Evolutionary conservation across 1,140 invertebrate species (phyloP).

Genomic region (Zaprionus africanus): DNA sequence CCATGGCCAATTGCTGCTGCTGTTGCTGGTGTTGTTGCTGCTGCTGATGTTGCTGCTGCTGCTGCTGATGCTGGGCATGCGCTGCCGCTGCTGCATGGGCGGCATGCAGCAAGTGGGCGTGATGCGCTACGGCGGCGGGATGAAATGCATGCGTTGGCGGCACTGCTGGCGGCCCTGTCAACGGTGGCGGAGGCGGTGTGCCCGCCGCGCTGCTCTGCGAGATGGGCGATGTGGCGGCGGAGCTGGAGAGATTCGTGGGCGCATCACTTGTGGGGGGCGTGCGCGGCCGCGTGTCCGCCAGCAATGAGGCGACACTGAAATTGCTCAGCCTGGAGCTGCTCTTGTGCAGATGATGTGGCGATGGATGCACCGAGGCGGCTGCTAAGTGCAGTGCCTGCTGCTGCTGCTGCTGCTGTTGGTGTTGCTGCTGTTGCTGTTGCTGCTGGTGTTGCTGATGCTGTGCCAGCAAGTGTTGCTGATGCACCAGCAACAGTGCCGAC

Average conservation of each 20-base stretch:
- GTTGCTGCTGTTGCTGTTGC: slow-evolving; percentile 68
- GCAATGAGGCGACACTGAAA: slow-evolving; percentile 89
- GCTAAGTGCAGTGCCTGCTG: slow-evolving; percentile 68
- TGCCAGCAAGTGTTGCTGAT: slow-evolving; percentile 84
- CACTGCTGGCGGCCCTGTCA: slow-evolving; percentile 36
- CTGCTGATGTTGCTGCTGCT: slow-evolving; percentile 49
- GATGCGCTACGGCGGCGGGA: slow-evolving; percentile 78
- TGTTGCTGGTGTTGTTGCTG: slow-evolving; percentile 23
- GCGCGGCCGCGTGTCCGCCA: slow-evolving; percentile 87
- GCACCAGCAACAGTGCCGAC: slow-evolving; percentile 86
- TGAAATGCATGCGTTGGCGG: slow-evolving; percentile 67
- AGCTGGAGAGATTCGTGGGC: slow-evolving; percentile 81
- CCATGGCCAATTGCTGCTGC: slow-evolving; percentile 57
- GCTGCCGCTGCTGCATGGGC: slow-evolving; percentile 74
- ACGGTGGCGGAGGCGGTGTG: slow-evolving; percentile 47
- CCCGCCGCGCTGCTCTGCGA: slow-evolving; percentile 68
- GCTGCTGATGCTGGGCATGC: slow-evolving; percentile 70
- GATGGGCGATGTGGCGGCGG: slow-evolving; percentile 69
- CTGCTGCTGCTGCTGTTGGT: slow-evolving; percentile 64
- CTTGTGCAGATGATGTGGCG: slow-evolving; percentile 82
- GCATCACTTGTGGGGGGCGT: slow-evolving; percentile 75
- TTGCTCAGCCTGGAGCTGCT: slow-evolving; percentile 86
- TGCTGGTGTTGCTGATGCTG: slow-evolving; percentile 73
- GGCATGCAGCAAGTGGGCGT: slow-evolving; percentile 76
- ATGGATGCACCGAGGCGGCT: slow-evolving; percentile 58